Base-by-base conservation (phyloP, 2,797 vertebrate species). In the Galagoides demidoff region DNA sequence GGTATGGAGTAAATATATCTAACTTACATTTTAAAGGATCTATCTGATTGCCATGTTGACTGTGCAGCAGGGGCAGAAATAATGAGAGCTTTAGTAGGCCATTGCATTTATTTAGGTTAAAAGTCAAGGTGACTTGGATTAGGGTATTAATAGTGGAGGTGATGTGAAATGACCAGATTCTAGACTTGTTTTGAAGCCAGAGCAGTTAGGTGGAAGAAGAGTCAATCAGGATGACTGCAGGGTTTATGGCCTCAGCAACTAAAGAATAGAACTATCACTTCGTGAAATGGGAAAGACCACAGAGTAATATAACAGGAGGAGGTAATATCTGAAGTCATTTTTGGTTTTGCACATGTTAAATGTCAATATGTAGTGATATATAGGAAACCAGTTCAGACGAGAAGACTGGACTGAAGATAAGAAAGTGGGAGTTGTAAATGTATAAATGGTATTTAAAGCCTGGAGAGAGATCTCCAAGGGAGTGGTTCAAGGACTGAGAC, bases 61-160 rank as follows among this genome's bases (percentile, higher is more conserved):
- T 92, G 39, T 81, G 16, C 31, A 76, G 52, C 57, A 82, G 25
- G 27, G 68, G 73, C 29, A 81, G 83, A 92, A 73, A 79, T 37
- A 49, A 61, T 52, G 27, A 93, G 77, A 88, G 20, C 66, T 79
- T 71, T 61, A 16, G 31, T 66, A 96, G 39, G 29, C 37, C 25
- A 3, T 92, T 88, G 9, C 43, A n/a, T 89, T 92, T 89, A 74
- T 86, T 49, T 49, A 78, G 22, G 17, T 79, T 95, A 81, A 93
- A 96, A 77, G 49, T 96, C 61, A 94, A 7, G 3, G 86, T 92
- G 71, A 71, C 39, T 68, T 92, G n/a, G n/a, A 49, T 91, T 20
- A 20, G 59, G 34, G 31, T 89, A 39, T 3, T 78, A 83, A 70
- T 76, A 63, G n/a, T 84, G 66, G 31, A 76, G 57, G 19, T 59